Evolutionary conservation across 2,888 invertebrate species (phyloP).

Genomic region (Lasius platythorax): DNA sequence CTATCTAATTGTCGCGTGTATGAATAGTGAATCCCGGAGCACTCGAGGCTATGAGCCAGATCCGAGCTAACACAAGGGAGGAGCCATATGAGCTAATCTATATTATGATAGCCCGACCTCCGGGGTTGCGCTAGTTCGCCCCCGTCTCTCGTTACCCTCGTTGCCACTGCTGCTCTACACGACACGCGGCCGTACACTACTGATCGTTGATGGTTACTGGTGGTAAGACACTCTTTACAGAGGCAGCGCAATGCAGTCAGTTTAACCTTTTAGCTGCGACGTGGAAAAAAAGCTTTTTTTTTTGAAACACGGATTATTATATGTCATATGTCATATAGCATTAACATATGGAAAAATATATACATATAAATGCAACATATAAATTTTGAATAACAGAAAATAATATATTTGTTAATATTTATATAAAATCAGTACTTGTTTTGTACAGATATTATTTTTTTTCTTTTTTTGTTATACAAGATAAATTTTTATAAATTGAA

Average conservation of each 20-base stretch:
- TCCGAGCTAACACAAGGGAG: constrained; percentile 84
- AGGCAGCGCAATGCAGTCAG: not conserved
- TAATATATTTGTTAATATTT: not conserved
- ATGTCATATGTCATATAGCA: not conserved
- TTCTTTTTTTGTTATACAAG: not conserved
- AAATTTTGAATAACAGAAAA: not conserved
- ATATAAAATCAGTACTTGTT: constrained; percentile 19
- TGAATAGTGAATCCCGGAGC: constrained; percentile 86
- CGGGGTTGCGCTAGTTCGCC: constrained; percentile 64
- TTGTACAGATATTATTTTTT: not conserved
- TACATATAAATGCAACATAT: not conserved
- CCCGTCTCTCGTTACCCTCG: constrained; percentile 23
- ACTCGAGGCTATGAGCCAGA: constrained; percentile 85
- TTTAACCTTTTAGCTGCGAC: not conserved
- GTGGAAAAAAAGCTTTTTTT: not conserved
- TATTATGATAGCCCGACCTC: constrained; percentile 85
- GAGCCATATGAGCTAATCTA: constrained; percentile 86
- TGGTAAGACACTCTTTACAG: constrained; percentile 20
- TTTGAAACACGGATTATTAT: constrained; percentile 28
- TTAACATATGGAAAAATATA: constrained; percentile 8
- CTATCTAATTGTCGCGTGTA: constrained; percentile 86
- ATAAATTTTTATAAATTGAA: constrained; percentile 9
- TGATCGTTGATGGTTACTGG: constrained; percentile 38
- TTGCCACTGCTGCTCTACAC: constrained; percentile 14
- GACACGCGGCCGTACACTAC: constrained; percentile 43